Percentiles rank a stretch among this genome's conserved stretches.
These are phyloP conservation scores for Enteromius fasciolatus DNA, from an alignment of 2,797 vertebrate genomes.

Conservation along the genomic window DNA sequence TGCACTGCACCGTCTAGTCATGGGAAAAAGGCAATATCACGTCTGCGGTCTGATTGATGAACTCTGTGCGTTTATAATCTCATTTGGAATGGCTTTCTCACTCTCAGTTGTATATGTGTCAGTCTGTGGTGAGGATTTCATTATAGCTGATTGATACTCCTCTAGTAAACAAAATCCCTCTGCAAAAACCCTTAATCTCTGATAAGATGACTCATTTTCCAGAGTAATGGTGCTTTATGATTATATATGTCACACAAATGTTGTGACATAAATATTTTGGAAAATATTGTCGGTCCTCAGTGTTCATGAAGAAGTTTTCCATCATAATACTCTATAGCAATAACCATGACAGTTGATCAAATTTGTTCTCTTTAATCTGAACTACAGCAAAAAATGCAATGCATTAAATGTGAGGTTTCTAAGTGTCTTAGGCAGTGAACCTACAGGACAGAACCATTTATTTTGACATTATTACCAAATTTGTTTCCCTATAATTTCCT, in stretches of 20 bases:
- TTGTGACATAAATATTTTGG: slow-evolving; percentile 42
- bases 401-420: neutral
- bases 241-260: slow-evolving; percentile 58
- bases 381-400: neutral
- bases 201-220: slow-evolving; percentile 60
- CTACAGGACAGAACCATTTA: too few relatives aligned
- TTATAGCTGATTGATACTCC: slow-evolving; percentile 61
- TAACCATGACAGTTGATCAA: neutral
- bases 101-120: slow-evolving; percentile 66
- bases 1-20: slow-evolving; percentile 55
- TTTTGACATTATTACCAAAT: neutral
- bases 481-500: neutral
- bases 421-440: neutral
- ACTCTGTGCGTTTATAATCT: slow-evolving; percentile 76
- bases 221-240: slow-evolving; percentile 59
- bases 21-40: slow-evolving; percentile 71
- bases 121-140: slow-evolving; percentile 68
- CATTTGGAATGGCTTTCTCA: slow-evolving; percentile 77
- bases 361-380: neutral
- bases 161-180: slow-evolving; percentile 47
- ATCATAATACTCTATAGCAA: neutral
- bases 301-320: slow-evolving; percentile 13
- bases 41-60: slow-evolving; percentile 75
- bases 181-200: slow-evolving; percentile 60
- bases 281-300: slow-evolving; percentile 10